phyloP scores from a whole-genome alignment of 2,113 vertebrate species.

The Phyllostomus discolor region DNA sequence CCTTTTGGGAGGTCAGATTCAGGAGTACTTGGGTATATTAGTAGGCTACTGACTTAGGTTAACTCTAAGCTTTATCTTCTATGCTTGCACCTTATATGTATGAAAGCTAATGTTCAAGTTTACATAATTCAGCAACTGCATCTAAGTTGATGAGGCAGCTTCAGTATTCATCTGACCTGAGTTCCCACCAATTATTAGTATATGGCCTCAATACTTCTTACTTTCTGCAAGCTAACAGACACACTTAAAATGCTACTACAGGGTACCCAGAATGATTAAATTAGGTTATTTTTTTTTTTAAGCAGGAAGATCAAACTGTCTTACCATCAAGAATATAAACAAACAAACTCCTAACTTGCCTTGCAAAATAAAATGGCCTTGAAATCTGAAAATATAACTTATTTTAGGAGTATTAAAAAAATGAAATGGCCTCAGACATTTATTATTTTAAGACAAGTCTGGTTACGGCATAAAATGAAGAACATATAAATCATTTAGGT shows the following conservation, averaged over 20 bases:
- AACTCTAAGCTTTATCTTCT: background rate
- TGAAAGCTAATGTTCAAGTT: background rate
- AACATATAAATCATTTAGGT: background rate
- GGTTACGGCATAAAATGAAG: background rate
- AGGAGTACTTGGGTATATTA: background rate
- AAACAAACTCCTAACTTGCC: background rate
- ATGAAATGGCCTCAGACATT: background rate
- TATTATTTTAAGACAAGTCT: background rate
- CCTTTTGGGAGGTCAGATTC: background rate
- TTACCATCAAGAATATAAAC: background rate
- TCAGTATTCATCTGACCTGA: background rate
- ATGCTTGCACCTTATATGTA: background rate
- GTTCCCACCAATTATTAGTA: background rate
- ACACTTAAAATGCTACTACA: background rate
- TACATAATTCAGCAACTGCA: background rate
- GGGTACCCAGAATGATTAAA: background rate
- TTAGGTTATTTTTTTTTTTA: background rate
- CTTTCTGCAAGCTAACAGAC: background rate
- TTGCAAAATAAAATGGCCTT: background rate
- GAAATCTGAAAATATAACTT: conserved; percentile 11
- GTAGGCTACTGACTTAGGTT: background rate
- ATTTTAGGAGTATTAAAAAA: background rate
- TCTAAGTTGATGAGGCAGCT: background rate
- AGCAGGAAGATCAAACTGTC: background rate
- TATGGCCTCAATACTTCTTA: background rate